Conservation (phyloP, 2,888 invertebrate genomes). For the Ryuthela nishihirai region DNA sequence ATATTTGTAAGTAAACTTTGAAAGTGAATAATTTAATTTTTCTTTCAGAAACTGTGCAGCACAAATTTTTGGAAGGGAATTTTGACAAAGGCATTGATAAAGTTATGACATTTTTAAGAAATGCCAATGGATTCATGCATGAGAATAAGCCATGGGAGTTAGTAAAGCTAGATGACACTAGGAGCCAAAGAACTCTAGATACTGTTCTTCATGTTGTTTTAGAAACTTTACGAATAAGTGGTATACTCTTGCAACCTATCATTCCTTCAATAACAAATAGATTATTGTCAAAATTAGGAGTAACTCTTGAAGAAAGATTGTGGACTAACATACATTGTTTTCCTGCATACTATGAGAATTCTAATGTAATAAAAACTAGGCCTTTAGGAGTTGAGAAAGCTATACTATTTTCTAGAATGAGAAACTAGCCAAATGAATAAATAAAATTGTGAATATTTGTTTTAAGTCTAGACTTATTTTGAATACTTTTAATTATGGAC, state of each 20-base stretch:
- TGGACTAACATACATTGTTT: constrained; percentile 32
- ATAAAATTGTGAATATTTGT: no score
- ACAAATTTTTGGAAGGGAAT: constrained; percentile 68
- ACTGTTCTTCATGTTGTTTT: constrained; percentile 75
- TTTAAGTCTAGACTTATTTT: no score
- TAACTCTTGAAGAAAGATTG: constrained; percentile 33
- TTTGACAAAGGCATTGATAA: constrained; percentile 79
- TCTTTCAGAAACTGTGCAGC: constrained; percentile 60
- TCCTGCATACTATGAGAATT: constrained; percentile 5
- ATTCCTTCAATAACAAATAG: constrained; percentile 67
- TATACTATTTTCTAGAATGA: no score
- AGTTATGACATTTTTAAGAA: constrained; percentile 67
- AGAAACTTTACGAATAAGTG: constrained; percentile 75
- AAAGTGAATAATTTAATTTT: constrained; percentile 5
- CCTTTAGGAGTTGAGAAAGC: constrained; percentile 6
- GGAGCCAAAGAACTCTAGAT: constrained; percentile 59
- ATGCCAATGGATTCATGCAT: constrained; percentile 83
- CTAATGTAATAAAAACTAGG: constrained; percentile 6
- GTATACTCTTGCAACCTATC: constrained; percentile 79
- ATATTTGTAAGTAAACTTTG: no score
- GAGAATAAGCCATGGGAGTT: constrained; percentile 84
- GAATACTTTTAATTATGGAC: no score
- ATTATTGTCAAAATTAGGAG: constrained; percentile 58
- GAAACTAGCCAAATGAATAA: no score
- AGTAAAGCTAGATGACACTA: constrained; percentile 57